Evolutionary conservation across 2,113 vertebrate genomes (phyloP).

Genomic region (Ranitomeya variabilis): DNA sequence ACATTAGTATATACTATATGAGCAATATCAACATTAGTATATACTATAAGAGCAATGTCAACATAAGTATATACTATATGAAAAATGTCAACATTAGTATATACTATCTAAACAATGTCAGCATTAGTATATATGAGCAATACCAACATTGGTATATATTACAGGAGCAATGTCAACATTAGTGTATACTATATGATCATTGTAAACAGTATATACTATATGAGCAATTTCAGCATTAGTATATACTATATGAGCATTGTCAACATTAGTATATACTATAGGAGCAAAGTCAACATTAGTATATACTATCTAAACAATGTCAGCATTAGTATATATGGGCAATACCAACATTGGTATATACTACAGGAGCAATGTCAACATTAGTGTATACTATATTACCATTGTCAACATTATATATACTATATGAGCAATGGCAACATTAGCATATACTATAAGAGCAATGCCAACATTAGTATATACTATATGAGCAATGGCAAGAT

Average conservation of each 20-base stretch:
- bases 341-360: neutral
- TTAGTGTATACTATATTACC: neutral
- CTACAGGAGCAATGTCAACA: neutral
- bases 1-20: neutral
- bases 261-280: neutral
- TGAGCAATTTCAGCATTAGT: neutral
- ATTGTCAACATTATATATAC: neutral
- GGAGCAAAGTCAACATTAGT: neutral
- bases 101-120: neutral
- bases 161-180: neutral
- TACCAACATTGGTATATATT: neutral
- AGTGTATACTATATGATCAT: neutral
- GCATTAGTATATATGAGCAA: neutral
- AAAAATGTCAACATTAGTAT: neutral
- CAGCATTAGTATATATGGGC: neutral
- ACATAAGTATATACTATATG: neutral
- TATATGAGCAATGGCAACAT: neutral
- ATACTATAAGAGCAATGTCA: neutral
- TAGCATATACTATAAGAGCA: neutral
- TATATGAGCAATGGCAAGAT: neutral
- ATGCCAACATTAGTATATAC: neutral
- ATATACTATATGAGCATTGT: neutral
- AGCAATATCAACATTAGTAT: neutral
- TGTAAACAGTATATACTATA: neutral
- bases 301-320: neutral